phyloP scores from a whole-genome alignment of 2,113 vertebrate species.

The crab-eating macaque (Macaca fascicularis) region DNA sequence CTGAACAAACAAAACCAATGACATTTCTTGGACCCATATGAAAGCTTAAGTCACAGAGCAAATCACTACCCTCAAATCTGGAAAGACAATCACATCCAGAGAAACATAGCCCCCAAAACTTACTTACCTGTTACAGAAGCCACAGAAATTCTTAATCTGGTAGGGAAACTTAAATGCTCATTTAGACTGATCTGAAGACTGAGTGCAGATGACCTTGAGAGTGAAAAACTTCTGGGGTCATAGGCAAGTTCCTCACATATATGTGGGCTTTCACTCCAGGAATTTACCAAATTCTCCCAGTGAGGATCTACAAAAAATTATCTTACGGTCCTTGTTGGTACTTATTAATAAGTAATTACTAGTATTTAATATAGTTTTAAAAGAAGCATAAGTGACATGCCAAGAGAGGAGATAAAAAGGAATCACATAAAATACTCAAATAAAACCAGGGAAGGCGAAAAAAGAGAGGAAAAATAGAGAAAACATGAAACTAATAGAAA shows the following conservation, averaged over 20 bases:
- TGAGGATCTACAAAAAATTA: background rate
- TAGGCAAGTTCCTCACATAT: background rate
- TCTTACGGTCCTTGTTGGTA: background rate
- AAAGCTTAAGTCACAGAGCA: background rate
- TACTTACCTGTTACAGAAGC: background rate
- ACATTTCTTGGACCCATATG: background rate
- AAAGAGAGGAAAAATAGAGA: background rate
- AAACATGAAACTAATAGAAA: background rate
- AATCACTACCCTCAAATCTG: background rate
- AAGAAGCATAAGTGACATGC: background rate
- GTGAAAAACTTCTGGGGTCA: background rate
- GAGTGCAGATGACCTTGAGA: background rate
- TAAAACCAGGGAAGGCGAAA: background rate
- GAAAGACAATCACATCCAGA: background rate
- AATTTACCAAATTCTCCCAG: background rate
- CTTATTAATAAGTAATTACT: constrained; percentile 12
- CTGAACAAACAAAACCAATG: background rate
- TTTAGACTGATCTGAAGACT: background rate
- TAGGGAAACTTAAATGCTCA: background rate
- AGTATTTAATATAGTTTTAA: background rate
- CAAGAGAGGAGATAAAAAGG: background rate
- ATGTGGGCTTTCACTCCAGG: background rate
- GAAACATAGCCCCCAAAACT: background rate
- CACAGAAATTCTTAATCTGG: background rate
- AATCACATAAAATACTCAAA: constrained; percentile 9